These are phyloP conservation scores for Brachynemurus nebulosus DNA, from an alignment of 2,888 invertebrate genomes.

Conservation along the genomic window DNA sequence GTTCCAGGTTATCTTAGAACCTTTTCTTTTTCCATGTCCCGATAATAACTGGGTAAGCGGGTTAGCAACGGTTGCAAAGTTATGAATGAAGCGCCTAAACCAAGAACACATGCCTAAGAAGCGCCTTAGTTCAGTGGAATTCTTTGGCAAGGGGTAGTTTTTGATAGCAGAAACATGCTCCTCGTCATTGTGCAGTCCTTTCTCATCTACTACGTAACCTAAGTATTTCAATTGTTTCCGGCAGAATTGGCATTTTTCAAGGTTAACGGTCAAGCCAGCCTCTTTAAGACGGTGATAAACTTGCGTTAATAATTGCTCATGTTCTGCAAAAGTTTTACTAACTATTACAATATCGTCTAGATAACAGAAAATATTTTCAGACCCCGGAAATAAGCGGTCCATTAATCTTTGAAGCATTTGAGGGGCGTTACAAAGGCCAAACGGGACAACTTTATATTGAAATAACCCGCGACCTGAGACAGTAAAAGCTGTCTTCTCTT, in stretches of 20 bases:
- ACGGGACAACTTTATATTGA: neutral
- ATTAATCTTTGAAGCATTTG: neutral
- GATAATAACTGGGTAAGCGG: neutral
- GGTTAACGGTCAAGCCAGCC: neutral
- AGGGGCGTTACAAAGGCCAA: neutral
- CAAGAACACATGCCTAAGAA: neutral
- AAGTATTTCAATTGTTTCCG: neutral
- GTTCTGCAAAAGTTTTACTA: neutral
- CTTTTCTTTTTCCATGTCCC: neutral
- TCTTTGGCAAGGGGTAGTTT: neutral
- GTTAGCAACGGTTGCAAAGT: neutral
- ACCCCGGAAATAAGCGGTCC: neutral
- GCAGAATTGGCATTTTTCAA: neutral
- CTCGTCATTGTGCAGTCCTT: neutral
- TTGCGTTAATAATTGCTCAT: neutral
- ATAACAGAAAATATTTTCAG: neutral
- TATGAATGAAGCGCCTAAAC: neutral
- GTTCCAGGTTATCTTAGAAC: neutral
- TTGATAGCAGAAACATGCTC: neutral
- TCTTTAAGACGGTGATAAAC: neutral
- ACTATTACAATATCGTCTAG: neutral
- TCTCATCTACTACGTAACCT: neutral
- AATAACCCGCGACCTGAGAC: constrained; percentile 8
- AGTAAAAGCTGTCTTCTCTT: neutral
- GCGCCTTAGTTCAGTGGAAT: neutral